Evolutionary conservation across 2,113 vertebrate genomes (phyloP).

Genomic region (Fulmarus glacialis): DNA sequence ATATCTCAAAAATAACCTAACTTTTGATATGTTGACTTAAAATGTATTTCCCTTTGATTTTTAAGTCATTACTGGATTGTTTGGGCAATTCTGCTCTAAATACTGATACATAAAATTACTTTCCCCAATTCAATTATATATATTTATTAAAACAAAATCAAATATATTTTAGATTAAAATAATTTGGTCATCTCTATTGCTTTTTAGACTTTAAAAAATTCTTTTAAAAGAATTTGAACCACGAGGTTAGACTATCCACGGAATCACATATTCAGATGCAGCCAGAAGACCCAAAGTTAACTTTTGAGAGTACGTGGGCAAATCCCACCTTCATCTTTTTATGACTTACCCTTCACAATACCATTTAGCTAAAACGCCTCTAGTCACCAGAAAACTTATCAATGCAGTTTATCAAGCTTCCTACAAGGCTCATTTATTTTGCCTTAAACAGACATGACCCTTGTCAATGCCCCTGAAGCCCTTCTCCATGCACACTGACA

Average conservation of each 20-base stretch:
- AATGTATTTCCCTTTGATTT: not conserved
- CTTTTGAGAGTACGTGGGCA: not conserved
- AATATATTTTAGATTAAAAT: not conserved
- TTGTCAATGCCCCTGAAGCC: not conserved
- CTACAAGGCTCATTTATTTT: not conserved
- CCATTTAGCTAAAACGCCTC: not conserved
- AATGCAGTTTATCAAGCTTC: not conserved
- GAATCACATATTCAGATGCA: not conserved
- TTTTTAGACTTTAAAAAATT: not conserved
- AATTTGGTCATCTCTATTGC: not conserved
- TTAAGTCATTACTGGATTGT: not conserved
- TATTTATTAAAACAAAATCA: not conserved
- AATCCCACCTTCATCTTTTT: not conserved
- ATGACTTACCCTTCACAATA: not conserved
- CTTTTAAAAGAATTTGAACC: not conserved
- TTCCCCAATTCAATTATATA: not conserved
- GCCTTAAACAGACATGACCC: not conserved
- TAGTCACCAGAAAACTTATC: not conserved
- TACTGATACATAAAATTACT: not conserved
- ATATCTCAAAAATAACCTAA: not conserved
- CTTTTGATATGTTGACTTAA: not conserved
- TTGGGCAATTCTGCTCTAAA: not conserved
- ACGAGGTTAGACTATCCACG: not conserved
- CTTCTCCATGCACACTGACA: rapidly evolving
- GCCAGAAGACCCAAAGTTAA: not conserved